A percentile compares a stretch with the other conserved stretches of the same genome.
phyloP scores from a whole-genome alignment of 2,113 vertebrate species.

The Charina bottae region DNA sequence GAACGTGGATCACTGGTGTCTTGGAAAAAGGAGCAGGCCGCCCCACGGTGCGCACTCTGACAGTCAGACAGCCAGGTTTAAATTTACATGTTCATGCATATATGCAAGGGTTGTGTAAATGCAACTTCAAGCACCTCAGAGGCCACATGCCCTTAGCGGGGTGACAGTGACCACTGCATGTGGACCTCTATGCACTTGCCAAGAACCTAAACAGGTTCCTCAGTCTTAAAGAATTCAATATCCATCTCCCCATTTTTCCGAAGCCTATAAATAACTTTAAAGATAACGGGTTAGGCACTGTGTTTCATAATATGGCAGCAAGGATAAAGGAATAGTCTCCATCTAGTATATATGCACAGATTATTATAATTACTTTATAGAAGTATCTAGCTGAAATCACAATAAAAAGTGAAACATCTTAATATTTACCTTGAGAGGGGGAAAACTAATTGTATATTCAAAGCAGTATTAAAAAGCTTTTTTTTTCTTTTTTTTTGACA shows the following conservation, averaged over 20 bases:
- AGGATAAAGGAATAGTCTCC: not conserved
- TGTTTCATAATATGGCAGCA: not conserved
- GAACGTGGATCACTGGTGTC: too few species aligned
- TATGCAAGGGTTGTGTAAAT: not conserved
- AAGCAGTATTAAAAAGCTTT: not conserved
- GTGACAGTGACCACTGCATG: not conserved
- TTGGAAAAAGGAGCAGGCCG: too few species aligned
- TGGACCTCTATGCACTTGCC: not conserved
- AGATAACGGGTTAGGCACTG: not conserved
- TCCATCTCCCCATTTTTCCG: not conserved
- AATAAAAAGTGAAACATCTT: not conserved
- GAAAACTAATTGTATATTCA: not conserved
- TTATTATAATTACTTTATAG: not conserved
- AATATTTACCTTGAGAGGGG: not conserved
- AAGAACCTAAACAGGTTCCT: not conserved
- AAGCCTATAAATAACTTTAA: not conserved
- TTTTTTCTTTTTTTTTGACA: not conserved
- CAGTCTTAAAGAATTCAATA: not conserved
- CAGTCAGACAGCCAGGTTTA: not conserved
- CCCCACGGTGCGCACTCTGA: too few species aligned
- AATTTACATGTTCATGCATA: not conserved
- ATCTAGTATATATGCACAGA: not conserved
- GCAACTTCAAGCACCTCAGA: not conserved
- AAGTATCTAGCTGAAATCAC: not conserved
- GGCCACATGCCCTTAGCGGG: not conserved